Evolutionary conservation across 1,140 invertebrate genomes (phyloP), one percentile per base, ranked within the genome.

Genomic region (Nylanderia fulva): DNA sequence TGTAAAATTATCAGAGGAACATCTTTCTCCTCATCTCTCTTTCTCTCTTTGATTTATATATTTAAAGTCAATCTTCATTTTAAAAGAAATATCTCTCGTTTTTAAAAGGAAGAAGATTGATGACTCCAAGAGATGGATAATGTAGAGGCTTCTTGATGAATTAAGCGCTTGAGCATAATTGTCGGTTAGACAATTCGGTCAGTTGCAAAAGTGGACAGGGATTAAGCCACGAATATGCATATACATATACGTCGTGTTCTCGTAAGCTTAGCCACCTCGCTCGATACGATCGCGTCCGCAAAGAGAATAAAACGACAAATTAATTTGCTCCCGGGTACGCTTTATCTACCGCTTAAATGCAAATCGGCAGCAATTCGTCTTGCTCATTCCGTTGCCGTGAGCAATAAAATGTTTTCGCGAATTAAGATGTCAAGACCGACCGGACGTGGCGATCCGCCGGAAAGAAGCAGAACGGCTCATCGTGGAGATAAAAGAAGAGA

Each of bases 301-400:
- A 69, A 68, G 69, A 64, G 75, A 87, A 79, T 85, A 87, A 88
- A 80, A 87, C 33, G 84, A 71, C 33, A 86, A 83, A 89, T 89
- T 89, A 89, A 89, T 89, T 89, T 86, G 85, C 87, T 79, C 45
- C 45, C 68, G 58, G 87, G 79, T 45, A 33, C 24, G 64, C 48
- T 88, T 88, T 88, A 88, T 88, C 86, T 88, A 39, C 68, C 76
- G 86, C 56, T 88, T 85, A 85, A 88, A 88, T 88, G 87, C 85
- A 89, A 90, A 90, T 89, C 85, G 85, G 76, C 45, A 66, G 88
- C 88, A 87, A 90, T 90, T 87, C 85, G 82, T 90, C 88, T 90
- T 90, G 75, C 58, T 86, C 85, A 71, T 87, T 87, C 88, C 56
- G 27, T 72, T 72, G 88, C 87, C 88, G 61, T 58, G 39, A 84